Evolutionary conservation across 2,113 vertebrate genomes (phyloP).

Genomic region (Bettongia penicillata): DNA sequence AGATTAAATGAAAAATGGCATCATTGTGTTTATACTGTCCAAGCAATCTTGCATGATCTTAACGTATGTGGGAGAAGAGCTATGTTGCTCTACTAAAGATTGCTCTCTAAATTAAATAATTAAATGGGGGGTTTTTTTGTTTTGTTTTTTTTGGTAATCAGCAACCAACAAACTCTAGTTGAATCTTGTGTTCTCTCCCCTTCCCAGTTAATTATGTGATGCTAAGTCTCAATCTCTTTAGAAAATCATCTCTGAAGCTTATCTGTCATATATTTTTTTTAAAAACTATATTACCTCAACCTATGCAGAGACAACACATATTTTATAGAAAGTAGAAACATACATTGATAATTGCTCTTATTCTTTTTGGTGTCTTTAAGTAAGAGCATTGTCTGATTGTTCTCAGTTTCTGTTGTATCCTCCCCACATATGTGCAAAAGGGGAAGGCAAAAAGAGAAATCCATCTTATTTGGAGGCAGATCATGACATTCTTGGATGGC

Average conservation of each 20-base stretch:
- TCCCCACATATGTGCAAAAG: neutral
- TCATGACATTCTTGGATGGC: too few species aligned
- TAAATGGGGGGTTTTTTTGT: too few species aligned
- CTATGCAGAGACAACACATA: neutral
- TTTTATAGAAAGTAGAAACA: neutral
- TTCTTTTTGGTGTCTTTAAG: neutral
- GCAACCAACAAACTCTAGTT: neutral
- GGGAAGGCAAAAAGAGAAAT: too few species aligned
- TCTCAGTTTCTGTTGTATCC: neutral
- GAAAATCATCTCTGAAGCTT: neutral
- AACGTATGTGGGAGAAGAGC: neutral
- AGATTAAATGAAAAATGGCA: neutral
- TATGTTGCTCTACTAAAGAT: neutral
- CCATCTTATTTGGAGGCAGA: too few species aligned
- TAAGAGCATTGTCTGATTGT: neutral
- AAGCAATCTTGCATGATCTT: neutral
- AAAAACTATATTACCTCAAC: neutral
- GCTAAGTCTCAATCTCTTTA: neutral
- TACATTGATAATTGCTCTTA: neutral
- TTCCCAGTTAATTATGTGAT: neutral
- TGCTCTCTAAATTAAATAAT: neutral
- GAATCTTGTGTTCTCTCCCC: neutral
- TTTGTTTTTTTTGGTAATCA: neutral
- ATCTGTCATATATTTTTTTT: neutral
- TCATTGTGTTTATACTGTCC: neutral